Percentiles rank a stretch among this genome's conserved stretches.
Conservation (phyloP, 1,140 invertebrate genomes). For the Ladona fulva region DNA sequence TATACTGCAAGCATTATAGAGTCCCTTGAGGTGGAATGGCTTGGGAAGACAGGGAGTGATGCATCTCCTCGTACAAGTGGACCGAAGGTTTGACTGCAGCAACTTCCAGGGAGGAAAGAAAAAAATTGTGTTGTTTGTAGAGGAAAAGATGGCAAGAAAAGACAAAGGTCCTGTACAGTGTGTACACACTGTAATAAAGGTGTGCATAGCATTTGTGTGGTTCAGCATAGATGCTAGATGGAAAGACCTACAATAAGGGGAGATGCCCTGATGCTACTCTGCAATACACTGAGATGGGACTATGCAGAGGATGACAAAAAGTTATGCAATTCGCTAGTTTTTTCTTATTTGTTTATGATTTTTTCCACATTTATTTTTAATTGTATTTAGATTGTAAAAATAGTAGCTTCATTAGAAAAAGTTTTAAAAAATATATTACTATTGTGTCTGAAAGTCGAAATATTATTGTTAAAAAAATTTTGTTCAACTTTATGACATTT, state of each 20-base stretch:
- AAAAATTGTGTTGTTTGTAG: not conserved
- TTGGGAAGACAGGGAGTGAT: not conserved
- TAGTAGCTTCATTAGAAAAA: not conserved
- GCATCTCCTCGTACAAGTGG: not conserved
- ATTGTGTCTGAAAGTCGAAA: not conserved
- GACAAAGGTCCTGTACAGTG: not conserved
- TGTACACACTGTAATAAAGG: not conserved
- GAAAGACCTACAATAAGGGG: too few species aligned
- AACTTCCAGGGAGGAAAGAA: not conserved
- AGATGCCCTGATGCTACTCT: too few species aligned
- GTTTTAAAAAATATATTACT: not conserved
- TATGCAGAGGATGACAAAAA: too few species aligned
- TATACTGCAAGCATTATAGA: too few species aligned
- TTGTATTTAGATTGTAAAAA: too few species aligned
- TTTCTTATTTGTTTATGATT: not conserved
- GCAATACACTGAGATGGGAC: too few species aligned
- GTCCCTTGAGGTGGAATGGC: not conserved
- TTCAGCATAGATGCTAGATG: too few species aligned
- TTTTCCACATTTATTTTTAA: not conserved
- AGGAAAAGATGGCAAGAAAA: not conserved
- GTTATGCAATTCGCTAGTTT: not conserved
- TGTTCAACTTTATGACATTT: too few species aligned
- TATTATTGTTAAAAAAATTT: too few species aligned
- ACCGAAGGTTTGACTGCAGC: not conserved
- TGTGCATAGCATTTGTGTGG: too few species aligned